Base-by-base conservation (phyloP, 2,113 vertebrate species). In the Sorex fumeus region DNA sequence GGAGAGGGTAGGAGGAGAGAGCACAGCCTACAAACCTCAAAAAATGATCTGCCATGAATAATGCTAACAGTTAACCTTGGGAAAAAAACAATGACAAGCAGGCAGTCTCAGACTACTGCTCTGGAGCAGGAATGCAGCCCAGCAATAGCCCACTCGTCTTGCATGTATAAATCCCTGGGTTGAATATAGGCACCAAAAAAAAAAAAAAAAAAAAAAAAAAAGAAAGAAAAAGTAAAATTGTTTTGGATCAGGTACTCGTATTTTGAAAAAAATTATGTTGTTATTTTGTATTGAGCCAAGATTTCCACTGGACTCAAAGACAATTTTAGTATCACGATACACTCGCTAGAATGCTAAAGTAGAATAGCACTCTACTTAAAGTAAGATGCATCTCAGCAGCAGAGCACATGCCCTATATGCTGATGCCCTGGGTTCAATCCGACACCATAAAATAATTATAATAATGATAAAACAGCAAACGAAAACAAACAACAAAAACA, bases 311-410 rank as follows among this genome's bases (percentile, higher is more conserved):
- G 53, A 53, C 13, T 19, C 13, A 13, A 62, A 67, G 36, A 76
- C n/a, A 92, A 72, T 74, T 87, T 71, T 81, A 95, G 86, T 9
- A 91, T 28, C 19, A 71, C 60, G 87, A 57, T 92, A 70, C 64
- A 86, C 10, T 64, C 43, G 47, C n/a, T 50, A 88, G 28, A 87
- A 90, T 78, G 8, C 0, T n/a, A 80, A 86, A 75, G 60, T 78
- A 85, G 69, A 96, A 91, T 6, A 47, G 21, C 8, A 87, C 11
- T 34, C 13, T 72, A 72, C 82, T 90, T 92, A 93, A 94, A 94
- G 87, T 5, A 82, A 36, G 66, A 53, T 19, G 53, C 15, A 53
- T 3, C 53, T 53, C 15, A 10, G 53, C 53, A 53, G 9, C 40
- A 40, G 40, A 53, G 53, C 53, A 53, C 53, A 15, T 53, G 53